Conservation (phyloP, 2,888 invertebrate species). For the Phortica okadai region DNA sequence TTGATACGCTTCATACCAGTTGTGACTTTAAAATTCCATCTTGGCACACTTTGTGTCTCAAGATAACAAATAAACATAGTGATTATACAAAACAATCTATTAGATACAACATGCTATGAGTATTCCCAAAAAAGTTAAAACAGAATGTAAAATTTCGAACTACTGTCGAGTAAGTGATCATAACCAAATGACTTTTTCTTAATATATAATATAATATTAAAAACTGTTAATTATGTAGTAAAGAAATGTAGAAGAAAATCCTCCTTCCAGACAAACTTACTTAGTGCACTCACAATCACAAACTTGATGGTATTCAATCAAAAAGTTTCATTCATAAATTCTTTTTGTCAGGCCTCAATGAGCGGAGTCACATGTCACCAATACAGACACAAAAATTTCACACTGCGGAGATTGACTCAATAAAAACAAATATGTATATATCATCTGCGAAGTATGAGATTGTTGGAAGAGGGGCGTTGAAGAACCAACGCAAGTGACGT, state of each 20-base stretch:
- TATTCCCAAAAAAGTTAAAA: too few relatives aligned
- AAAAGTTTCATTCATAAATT: slow-evolving; percentile 66
- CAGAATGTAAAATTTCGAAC: too few relatives aligned
- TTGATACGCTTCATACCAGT: not conserved
- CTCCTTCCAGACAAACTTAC: not conserved
- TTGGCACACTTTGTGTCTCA: too few relatives aligned
- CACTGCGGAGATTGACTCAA: slow-evolving; percentile 16
- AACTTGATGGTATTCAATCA: slow-evolving; percentile 45
- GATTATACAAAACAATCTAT: too few relatives aligned
- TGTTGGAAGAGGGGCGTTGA: not conserved
- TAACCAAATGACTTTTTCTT: too few relatives aligned
- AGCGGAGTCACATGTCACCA: slow-evolving; percentile 22
- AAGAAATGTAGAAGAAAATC: too few relatives aligned
- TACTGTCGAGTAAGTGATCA: too few relatives aligned
- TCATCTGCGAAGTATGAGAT: slow-evolving; percentile 32
- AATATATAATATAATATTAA: too few relatives aligned
- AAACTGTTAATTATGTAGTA: too few relatives aligned
- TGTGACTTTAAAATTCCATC: too few relatives aligned
- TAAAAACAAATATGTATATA: slow-evolving; percentile 21
- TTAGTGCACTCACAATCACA: not conserved
- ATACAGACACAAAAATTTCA: not conserved
- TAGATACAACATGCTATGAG: too few relatives aligned
- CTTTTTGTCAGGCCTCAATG: slow-evolving; percentile 53
- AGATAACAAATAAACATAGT: too few relatives aligned
- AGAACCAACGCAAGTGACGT: slow-evolving; percentile 53